A percentile compares a stretch with the other conserved stretches of the same genome.
Evolutionary conservation across 2,113 vertebrate genomes (phyloP).

Genomic region (Leucopternis melanops): DNA sequence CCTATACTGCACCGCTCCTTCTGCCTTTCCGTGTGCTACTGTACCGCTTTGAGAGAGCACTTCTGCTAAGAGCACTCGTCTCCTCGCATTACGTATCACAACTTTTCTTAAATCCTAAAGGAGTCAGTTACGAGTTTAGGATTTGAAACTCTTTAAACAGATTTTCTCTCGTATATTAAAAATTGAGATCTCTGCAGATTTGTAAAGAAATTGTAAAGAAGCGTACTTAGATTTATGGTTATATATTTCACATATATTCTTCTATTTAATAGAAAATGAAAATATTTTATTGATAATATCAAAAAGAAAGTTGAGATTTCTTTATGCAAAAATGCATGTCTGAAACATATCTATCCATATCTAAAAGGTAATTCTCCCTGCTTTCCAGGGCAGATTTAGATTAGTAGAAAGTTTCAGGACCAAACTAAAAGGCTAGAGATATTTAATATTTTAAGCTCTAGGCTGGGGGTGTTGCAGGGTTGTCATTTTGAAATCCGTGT

Average conservation of each 20-base stretch:
- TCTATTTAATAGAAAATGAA: background rate
- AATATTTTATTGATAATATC: background rate
- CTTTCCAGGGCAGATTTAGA: slow-evolving; percentile 16
- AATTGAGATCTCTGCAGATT: background rate
- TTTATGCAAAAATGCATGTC: background rate
- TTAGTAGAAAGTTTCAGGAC: background rate
- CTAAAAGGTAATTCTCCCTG: background rate
- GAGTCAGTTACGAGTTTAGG: background rate
- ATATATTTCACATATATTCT: background rate
- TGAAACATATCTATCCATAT: background rate
- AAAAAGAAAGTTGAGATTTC: background rate
- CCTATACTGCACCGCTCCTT: background rate
- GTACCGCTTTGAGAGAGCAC: fast-evolving
- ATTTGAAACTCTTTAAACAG: background rate
- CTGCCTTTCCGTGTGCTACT: background rate
- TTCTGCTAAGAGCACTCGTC: background rate
- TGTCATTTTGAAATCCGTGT: background rate
- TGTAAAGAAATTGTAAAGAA: background rate
- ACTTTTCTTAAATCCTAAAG: background rate
- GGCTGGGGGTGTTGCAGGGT: background rate
- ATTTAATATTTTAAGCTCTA: background rate
- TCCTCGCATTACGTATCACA: background rate
- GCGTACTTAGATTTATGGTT: background rate
- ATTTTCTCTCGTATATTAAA: background rate
- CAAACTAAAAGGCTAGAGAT: background rate